Conservation (phyloP, 2,113 vertebrate species). For the Myiopsitta monachus region DNA sequence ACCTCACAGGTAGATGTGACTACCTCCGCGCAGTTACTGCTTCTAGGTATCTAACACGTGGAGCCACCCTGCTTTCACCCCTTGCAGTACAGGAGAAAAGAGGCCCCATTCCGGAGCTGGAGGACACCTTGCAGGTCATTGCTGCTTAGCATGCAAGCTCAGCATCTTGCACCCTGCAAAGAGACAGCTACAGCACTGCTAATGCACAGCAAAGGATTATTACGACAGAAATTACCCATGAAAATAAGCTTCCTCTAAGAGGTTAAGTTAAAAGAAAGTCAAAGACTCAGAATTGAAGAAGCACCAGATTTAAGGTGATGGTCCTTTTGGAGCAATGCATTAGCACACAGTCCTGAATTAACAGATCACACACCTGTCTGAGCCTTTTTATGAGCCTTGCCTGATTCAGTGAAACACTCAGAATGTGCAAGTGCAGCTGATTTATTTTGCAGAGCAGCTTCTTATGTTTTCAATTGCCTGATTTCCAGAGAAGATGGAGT, state of each 20-base stretch:
- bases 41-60: rapidly evolving
- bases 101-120: background rate
- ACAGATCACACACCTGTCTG: background rate
- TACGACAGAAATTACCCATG: background rate
- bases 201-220: background rate
- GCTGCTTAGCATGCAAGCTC: background rate
- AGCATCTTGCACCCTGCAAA: background rate
- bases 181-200: background rate
- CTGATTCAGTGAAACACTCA: background rate
- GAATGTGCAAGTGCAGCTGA: background rate
- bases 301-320: background rate
- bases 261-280: background rate
- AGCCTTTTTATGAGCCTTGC: background rate
- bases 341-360: background rate
- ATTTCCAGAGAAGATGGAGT: background rate
- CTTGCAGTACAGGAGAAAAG: background rate
- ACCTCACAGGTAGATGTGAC: background rate
- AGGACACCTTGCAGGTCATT: background rate
- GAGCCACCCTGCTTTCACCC: background rate
- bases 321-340: background rate
- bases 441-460: background rate
- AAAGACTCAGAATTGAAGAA: background rate
- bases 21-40: background rate
- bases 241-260: background rate
- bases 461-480: background rate